Base-by-base conservation (phyloP, 2,797 vertebrate species). In the Oreonectes daqikongensis region DNA sequence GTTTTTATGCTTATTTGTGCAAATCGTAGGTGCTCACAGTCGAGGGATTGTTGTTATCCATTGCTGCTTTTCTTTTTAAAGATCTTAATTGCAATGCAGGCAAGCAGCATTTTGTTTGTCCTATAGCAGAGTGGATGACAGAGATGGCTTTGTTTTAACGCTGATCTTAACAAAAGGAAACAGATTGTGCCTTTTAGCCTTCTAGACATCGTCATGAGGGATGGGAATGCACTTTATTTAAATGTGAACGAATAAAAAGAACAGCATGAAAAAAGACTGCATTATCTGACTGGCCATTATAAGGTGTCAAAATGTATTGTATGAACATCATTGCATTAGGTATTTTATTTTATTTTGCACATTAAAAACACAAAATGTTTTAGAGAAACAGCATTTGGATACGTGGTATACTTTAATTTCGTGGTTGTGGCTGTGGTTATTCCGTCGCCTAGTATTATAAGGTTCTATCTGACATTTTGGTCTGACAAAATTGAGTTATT, bases 61-160 rank as follows among this genome's bases (percentile, higher is more conserved):
- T 76, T 30, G 75, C 69, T 92, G 89, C 87, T 83, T 88, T 90
- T 91, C 88, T 87, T 89, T 90, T 89, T 90, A 91, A 89, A 90
- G 88, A 90, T 90, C 88, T 88, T 94, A 93, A 93, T 93, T 92
- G 89, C 89, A 88, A 89, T 84, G 67, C 85, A 84, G 87, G 50
- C 46, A 71, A 79, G 71, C 70, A 52, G 72, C 53, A 67, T 61
- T 72, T 81, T 79, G 61, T 81, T 80, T 81, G 79, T 75, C 44
- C 35, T 24, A 20, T 79, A 53, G 46, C 18, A 48, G 44, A 65
- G 61, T 64, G 59, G 32, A 75, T 72, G 60, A 70, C 53, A 26
- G 67, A 79, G 42, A 65, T 48, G 64, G 70, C 63, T 79, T 82
- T 83, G 79, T 84, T 63, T 79, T 74, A 71, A 65, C 73, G 57